A percentile compares a stretch with the other conserved stretches of the same genome.
phyloP scores from a whole-genome alignment of 2,113 vertebrate species.

The Percopsis transmontana region DNA sequence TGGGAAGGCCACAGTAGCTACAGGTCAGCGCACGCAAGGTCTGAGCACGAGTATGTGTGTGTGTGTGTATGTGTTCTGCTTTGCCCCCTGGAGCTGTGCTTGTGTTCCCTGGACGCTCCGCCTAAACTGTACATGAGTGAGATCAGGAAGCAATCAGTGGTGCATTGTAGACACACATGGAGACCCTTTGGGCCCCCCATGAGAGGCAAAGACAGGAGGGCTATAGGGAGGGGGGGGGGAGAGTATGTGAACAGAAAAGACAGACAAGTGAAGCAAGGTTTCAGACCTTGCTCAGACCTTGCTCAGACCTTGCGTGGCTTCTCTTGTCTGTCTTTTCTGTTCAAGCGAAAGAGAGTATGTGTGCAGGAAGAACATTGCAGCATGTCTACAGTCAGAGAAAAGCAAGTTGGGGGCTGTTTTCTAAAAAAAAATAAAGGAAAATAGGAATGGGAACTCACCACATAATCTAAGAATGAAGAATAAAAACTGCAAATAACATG shows the following conservation, averaged over 20 bases:
- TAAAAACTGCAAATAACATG: too few relatives aligned
- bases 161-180: constrained; percentile 43
- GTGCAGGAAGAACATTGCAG: too few relatives aligned
- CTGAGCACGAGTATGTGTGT: neutral
- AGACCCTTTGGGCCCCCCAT: constrained; percentile 48
- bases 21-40: neutral
- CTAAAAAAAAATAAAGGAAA: too few relatives aligned
- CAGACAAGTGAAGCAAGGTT: too few relatives aligned
- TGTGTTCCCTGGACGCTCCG: constrained; percentile 39
- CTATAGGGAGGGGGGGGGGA: too few relatives aligned
- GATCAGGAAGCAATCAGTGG: constrained; percentile 62
- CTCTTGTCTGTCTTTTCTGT: too few relatives aligned
- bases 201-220: constrained; percentile 9
- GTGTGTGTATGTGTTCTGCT: neutral
- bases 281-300: too few relatives aligned
- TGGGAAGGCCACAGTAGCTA: constrained; percentile 10
- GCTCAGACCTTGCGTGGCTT: too few relatives aligned
- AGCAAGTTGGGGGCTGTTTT: too few relatives aligned
- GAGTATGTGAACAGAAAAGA: neutral
- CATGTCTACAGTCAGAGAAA: too few relatives aligned
- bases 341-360: neutral
- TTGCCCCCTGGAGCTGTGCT: constrained; percentile 49
- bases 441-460: too few relatives aligned
- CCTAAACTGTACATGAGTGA: constrained; percentile 57
- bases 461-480: too few relatives aligned